Percentiles rank a stretch among this genome's conserved stretches.
Conservation (phyloP, 2,888 invertebrate species). For the Caenorhabditis sinica region DNA sequence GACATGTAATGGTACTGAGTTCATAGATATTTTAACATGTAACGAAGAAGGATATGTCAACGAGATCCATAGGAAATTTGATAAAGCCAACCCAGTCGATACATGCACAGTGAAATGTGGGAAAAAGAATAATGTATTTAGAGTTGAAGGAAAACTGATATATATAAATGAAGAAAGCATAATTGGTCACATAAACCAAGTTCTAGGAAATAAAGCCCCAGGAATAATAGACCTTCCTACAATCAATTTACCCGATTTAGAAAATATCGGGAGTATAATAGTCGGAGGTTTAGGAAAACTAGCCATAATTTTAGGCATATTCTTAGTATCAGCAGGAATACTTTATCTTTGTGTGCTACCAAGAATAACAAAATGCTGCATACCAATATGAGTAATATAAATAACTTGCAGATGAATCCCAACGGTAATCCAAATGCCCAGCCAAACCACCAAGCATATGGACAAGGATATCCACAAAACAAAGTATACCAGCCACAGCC, state of each 20-base stretch:
- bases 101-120: conserved; percentile 1
- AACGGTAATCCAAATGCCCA: background rate
- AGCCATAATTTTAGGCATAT: background rate
- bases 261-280: background rate
- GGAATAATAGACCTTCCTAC: background rate
- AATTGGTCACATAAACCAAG: background rate
- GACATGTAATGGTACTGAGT: conserved; percentile 4
- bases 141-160: conserved; percentile 1
- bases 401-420: background rate
- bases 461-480: background rate
- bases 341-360: background rate
- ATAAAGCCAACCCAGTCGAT: background rate
- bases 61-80: conserved; percentile 10
- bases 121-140: conserved; percentile 1
- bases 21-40: conserved; percentile 1
- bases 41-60: background rate
- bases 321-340: background rate
- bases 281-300: background rate
- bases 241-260: conserved; percentile 3
- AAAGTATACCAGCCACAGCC: too few species aligned
- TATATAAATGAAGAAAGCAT: background rate
- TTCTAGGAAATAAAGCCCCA: background rate
- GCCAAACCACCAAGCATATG: background rate
- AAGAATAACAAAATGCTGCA: background rate
- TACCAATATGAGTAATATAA: background rate